phyloP scores from a whole-genome alignment of 1,140 invertebrate genomes.

The Sogatella furcifera region DNA sequence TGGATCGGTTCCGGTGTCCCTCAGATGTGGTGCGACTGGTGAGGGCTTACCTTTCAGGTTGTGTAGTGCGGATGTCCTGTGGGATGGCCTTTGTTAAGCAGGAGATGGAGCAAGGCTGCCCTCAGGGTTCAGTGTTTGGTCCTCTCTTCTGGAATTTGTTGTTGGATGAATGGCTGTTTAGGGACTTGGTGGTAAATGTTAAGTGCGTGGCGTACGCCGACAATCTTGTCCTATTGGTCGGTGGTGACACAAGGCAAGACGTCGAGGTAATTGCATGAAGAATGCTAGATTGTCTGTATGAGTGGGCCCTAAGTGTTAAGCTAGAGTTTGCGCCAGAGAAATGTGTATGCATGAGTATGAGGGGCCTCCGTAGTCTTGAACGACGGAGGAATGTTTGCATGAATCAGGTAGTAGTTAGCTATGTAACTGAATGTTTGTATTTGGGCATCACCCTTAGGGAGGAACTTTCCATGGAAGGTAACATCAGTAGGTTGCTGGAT shows the following conservation, averaged over 20 bases:
- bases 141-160: slow-evolving; percentile 4
- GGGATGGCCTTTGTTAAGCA: too few relatives aligned
- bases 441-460: too few relatives aligned
- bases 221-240: background rate
- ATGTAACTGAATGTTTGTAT: too few relatives aligned
- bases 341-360: background rate
- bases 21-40: too few relatives aligned
- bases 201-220: background rate
- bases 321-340: background rate
- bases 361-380: background rate
- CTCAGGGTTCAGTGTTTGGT: slow-evolving; percentile 1
- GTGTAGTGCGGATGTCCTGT: too few relatives aligned
- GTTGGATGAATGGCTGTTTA: background rate
- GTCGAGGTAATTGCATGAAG: background rate
- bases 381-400: background rate
- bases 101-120: background rate
- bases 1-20: background rate
- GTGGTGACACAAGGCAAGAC: background rate
- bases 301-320: background rate
- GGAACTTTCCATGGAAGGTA: too few relatives aligned
- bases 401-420: background rate
- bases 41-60: too few relatives aligned
- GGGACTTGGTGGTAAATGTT: background rate
- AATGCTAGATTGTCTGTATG: background rate
- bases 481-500: too few relatives aligned